Base-by-base conservation (phyloP, 2,888 invertebrate genomes). In the Erynnis tages region DNA sequence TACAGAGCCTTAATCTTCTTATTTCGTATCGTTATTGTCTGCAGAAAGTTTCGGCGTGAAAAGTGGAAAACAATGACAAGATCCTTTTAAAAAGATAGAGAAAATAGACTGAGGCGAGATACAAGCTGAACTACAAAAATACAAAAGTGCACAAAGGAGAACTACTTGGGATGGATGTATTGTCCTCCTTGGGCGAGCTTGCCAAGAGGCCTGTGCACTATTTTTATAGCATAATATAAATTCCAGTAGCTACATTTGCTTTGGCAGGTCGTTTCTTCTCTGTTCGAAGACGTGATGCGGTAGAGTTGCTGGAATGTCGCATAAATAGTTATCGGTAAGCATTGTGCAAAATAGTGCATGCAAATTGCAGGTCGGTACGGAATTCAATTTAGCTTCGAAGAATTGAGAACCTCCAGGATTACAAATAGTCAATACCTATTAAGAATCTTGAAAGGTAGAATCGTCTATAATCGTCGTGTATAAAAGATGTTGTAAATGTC, bases 101-200 rank as follows among this genome's bases (percentile, higher is more conserved):
- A 35, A 13, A 40, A 40, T 38, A 19, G n/a, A 47, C 16, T 10
- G 10, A 47, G 37, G 27, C 37, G 45, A 37, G 40, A 43, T 29
- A 27, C 34, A 30, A 27, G 19, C 29, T 2, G 11, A 37, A 25
- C 23, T 41, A 32, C 30, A 14, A 40, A 37, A 17, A 46, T 19
- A 35, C 43, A 32, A 23, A 13, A 37, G 44, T 37, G 43, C 16
- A 52, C 52, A 52, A 49, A 49, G 52, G 37, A 44, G 23, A 52
- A 27, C 52, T 44, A 52, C 52, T 52, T 52, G 37, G 27, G 37
- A 44, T 52, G 52, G 52, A 52, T 44, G 52, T 38, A 52, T 52
- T 44, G 52, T 52, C 52, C 44, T 52, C 52, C 44, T 44, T 43
- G 43, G 21, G 29, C 13, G 10, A 37, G 43, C 35, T 50, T 52